phyloP scores from a whole-genome alignment of 2,113 vertebrate species.

The Mormyrus lacerda region DNA sequence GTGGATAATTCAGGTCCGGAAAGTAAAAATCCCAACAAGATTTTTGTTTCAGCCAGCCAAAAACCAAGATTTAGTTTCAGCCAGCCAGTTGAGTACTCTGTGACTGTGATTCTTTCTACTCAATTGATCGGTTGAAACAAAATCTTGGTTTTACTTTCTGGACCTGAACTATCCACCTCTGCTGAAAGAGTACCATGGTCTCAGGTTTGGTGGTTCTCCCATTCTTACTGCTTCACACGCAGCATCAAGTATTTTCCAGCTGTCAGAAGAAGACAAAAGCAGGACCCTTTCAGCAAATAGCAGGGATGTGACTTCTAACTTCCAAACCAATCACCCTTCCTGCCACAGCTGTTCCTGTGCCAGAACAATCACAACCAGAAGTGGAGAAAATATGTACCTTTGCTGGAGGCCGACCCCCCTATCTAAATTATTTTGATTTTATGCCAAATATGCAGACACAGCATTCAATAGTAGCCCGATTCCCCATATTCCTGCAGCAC shows the following conservation, averaged over 20 bases:
- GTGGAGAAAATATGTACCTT: background rate
- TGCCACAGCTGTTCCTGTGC: background rate
- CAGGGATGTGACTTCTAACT: background rate
- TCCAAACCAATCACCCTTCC: background rate
- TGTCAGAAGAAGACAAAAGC: background rate
- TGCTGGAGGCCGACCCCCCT: background rate
- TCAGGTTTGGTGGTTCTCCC: background rate
- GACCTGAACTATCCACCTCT: background rate
- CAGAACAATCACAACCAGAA: slow-evolving; percentile 7
- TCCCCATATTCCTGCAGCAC: background rate
- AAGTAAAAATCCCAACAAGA: background rate
- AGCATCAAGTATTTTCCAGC: background rate
- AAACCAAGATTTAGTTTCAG: background rate
- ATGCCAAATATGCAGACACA: background rate
- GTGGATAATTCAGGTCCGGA: background rate
- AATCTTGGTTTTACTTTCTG: background rate
- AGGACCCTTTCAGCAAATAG: background rate
- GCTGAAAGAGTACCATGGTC: background rate
- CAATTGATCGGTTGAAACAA: background rate
- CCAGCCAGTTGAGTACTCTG: background rate
- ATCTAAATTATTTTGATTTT: background rate
- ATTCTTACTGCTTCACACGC: background rate
- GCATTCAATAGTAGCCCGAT: background rate
- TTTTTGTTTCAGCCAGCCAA: background rate
- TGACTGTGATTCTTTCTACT: background rate